Base-by-base conservation (phyloP, 2,113 vertebrate species). In the Excalfactoria chinensis region DNA sequence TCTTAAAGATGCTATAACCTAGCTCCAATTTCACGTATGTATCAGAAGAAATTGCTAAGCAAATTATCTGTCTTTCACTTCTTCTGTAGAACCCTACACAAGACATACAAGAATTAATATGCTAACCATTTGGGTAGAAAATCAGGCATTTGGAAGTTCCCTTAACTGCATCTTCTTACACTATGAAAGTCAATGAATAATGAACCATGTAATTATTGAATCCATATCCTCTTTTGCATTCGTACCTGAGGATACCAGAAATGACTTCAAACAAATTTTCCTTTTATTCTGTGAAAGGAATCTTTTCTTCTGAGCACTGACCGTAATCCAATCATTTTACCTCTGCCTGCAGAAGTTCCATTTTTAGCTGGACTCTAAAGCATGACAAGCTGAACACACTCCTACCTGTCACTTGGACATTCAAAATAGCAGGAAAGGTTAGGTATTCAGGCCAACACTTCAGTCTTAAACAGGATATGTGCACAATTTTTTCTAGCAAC, bases 241-340 rank as follows among this genome's bases (percentile, higher is more conserved):
- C n/a, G 12, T 22, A 63, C 34, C 28, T 43, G 34, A 86, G 46
- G 9, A 73, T 32, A 62, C 18, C 25, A 86, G 63, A 74, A 23
- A 25, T 28, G 58, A 58, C 22, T 23, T 73, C 41, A 56, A 14
- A 25, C 2, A 71, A 68, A 56, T 46, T 17, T 37, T 14, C 21
- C 21, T 81, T 77, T 74, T 32, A 14, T 32, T 34, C 21, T 34
- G 5, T 26, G 23, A 49, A 67, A 84, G 5, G 6, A 58, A 9
- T 37, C 0, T 0, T 23, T 6, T 40, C 13, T 82, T 46, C 48
- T 53, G 13, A 43, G n/a, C 7, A 20, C 13, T 86, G 11, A 44
- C 21, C 53, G 30, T 20, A 34, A 28, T 17, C 2, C 46, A 44
- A 7, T 1, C 3, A 43, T 5, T 55, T 68, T 15, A 26, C 18